phyloP scores from a whole-genome alignment of 2,797 vertebrate species.

The Rhinatrema bivittatum region DNA sequence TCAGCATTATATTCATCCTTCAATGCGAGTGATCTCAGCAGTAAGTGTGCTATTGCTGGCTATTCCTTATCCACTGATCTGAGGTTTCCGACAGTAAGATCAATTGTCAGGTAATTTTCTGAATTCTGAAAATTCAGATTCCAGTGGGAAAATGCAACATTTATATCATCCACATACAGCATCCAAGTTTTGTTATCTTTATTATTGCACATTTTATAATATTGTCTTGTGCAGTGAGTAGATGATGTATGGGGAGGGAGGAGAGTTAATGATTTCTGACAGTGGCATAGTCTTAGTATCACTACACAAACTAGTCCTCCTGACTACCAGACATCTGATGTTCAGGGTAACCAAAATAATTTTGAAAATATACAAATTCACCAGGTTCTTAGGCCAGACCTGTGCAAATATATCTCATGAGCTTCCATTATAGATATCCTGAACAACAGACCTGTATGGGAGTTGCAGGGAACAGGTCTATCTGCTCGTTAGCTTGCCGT shows the following conservation, averaged over 20 bases:
- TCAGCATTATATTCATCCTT: slow-evolving; percentile 59
- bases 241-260: too few species aligned
- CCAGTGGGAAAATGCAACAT: background rate
- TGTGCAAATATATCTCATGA: too few species aligned
- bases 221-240: too few species aligned
- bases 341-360: too few species aligned
- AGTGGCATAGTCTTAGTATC: too few species aligned
- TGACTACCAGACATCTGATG: too few species aligned
- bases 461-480: background rate
- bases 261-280: too few species aligned
- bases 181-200: too few species aligned
- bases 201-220: too few species aligned
- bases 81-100: background rate
- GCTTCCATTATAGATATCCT: background rate
- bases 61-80: background rate
- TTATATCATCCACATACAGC: background rate
- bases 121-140: background rate
- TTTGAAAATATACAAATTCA: too few species aligned
- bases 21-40: slow-evolving; percentile 47
- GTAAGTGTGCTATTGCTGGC: slow-evolving; percentile 50
- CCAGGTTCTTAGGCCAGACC: too few species aligned
- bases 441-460: background rate
- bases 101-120: background rate
- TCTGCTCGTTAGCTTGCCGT: background rate
- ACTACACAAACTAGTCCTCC: too few species aligned